These are phyloP conservation scores for Phaethon lepturus DNA, from an alignment of 2,113 vertebrate genomes.

Conservation along the genomic window DNA sequence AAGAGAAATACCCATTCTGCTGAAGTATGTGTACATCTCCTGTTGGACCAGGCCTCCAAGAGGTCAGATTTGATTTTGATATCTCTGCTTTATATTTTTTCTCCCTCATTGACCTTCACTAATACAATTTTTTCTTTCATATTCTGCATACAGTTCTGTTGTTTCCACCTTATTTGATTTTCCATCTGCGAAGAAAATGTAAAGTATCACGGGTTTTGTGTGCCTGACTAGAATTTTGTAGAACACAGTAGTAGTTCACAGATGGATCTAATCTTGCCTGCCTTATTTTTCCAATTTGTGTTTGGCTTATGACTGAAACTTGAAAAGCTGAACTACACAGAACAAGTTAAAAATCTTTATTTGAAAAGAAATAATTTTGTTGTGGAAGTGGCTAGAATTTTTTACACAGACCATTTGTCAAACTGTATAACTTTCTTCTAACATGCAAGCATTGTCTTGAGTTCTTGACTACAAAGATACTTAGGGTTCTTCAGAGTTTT, in stretches of 20 bases:
- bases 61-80: neutral
- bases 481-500: neutral
- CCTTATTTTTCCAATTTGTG: neutral
- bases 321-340: neutral
- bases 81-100: neutral
- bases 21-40: neutral
- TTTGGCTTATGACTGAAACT: neutral
- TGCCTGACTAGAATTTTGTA: neutral
- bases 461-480: neutral
- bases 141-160: neutral
- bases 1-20: neutral
- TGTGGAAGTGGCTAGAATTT: neutral
- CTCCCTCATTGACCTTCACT: neutral
- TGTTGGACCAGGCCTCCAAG: neutral
- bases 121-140: neutral
- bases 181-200: neutral
- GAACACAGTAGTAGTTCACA: neutral
- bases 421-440: neutral
- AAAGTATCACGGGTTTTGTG: neutral
- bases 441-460: neutral
- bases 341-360: neutral
- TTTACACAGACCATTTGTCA: neutral
- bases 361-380: neutral
- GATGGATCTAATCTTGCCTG: neutral
- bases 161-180: neutral